Conservation (phyloP, 53 echinoderm and acorn worm genomes). For the Hippasteria phrygiana region DNA sequence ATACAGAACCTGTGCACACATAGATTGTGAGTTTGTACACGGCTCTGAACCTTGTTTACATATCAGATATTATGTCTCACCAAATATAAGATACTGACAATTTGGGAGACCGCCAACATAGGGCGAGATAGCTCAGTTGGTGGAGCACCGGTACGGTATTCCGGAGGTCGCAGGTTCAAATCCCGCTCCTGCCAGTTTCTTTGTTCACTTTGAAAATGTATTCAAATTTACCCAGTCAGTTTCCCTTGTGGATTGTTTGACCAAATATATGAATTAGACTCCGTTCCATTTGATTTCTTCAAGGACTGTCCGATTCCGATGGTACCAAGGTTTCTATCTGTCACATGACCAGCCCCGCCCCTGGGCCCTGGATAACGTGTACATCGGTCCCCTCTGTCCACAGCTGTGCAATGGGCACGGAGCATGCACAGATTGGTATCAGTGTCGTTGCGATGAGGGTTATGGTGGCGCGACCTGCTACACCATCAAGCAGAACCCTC, state of each 20-base stretch:
- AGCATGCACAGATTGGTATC: conserved; percentile 74
- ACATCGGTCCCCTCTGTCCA: conserved; percentile 92
- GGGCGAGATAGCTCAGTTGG: too few relatives aligned
- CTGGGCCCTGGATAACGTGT: conserved; percentile 94
- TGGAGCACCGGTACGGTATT: too few relatives aligned
- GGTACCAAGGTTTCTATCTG: conserved; percentile 90
- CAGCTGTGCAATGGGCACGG: conserved; percentile 85
- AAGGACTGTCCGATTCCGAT: conserved; percentile 93
- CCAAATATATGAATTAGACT: not conserved
- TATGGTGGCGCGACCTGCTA: conserved; percentile 77
- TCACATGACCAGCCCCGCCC: conserved; percentile 70
- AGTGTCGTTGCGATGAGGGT: conserved; percentile 87
- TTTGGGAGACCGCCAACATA: too few relatives aligned
- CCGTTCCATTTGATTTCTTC: not conserved
- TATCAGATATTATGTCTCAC: too few relatives aligned
- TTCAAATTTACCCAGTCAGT: not conserved
- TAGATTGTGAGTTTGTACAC: too few relatives aligned
- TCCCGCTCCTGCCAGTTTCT: too few relatives aligned
- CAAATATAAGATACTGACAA: too few relatives aligned
- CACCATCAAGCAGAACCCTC: conserved; percentile 47
- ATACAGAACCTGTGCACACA: too few relatives aligned
- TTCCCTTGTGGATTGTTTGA: not conserved
- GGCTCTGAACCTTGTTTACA: too few relatives aligned
- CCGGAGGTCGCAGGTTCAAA: too few relatives aligned
- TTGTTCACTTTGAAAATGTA: too few relatives aligned